Evolutionary conservation across 2,113 vertebrate genomes (phyloP), one percentile per base, ranked within the genome.

Genomic region (Boulengeromyrus knoepffleri): DNA sequence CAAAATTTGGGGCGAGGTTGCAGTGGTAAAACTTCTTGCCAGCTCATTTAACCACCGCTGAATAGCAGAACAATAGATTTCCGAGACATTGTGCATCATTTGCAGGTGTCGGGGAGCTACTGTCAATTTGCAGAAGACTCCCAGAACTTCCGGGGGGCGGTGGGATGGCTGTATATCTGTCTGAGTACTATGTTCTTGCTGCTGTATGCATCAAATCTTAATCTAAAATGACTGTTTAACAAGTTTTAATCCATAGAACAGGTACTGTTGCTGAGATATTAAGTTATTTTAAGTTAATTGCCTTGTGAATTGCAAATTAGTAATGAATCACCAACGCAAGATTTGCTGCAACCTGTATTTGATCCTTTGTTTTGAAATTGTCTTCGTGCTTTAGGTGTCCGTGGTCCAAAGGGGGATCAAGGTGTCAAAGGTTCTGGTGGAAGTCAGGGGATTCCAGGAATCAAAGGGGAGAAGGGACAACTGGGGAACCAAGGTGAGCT

Each of bases 391-490:
- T 83, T 27, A 88, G 85, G 89, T 80, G 1, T n/a, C 53, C 9
- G 27, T 58, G 90, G 90, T 88, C n/a, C 70, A 83, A 88, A 84
- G 46, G 90, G 90, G 15, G 90, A 83, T 19, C 24, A 46, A 62
- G 90, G 90, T 46, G 4, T 27, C 24, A 36, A 87, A 31, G 90
- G 90, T 19, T 83, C 15, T 36, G 15, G 2, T 7, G 90, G 90
- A 31, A 2, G 13, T 36, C 70, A 5, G 45, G 90, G 90, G 21
- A 24, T 4, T 58, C 21, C 31, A 21, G 90, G 90, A 31, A 27
- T 39, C 10, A 90, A 85, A 52, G 90, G 90, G 27, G 49, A 90
- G 17, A 90, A 56, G n/a, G 90, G 90, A 88, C 47, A 88, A 50
- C 74, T 31, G 17, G 90, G 90, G 27, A 27, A 17, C 27, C 24